Evolutionary conservation across 2,888 invertebrate species (phyloP), one percentile per base, ranked within the genome.

Genomic region (Orthonychiurus folsomi): DNA sequence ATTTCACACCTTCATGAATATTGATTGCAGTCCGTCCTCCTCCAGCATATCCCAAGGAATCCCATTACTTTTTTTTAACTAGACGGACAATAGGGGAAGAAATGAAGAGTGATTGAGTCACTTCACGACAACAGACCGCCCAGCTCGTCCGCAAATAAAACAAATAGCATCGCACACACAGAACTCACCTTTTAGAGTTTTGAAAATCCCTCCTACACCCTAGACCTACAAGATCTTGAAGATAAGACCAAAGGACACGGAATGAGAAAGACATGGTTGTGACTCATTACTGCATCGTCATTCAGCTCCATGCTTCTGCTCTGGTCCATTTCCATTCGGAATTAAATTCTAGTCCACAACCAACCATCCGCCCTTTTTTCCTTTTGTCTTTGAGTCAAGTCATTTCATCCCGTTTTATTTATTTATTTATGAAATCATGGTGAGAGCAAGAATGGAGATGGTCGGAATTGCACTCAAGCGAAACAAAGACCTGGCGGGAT

Each of bases 1-100:
- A 37, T 37, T 37, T 37, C 37, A 37, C 37, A 37, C 37, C 37
- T 37, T 37, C 37, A 37, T 37, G 37, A 37, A 37, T 37, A 37
- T 37, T 37, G 37, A 37, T 37, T 37, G 15, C 37, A 5, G 5
- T 9, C 37, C 37, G 5, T 37, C 5, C 37, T 9, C 5, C 9
- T 37, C 5, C 37, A 5, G 37, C 37, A 9, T 15, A 37, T 37
- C 37, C 5, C 37, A 37, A 37, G 37, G 37, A 9, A 37, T 37
- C 37, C 5, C n/a, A n/a, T n/a, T n/a, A n/a, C n/a, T n/a, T n/a
- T 37, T 37, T 37, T 37, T 37, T 37, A 37, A 37, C 5, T 37
- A 37, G 37, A 37, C 37, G 15, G 15, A 37, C n/a, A n/a, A n/a
- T n/a, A n/a, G n/a, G n/a, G 37, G 15, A 37, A 15, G 37, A 37